Evolutionary conservation across 1,140 invertebrate genomes (phyloP).

Genomic region (Leptestheria dahalacensis): DNA sequence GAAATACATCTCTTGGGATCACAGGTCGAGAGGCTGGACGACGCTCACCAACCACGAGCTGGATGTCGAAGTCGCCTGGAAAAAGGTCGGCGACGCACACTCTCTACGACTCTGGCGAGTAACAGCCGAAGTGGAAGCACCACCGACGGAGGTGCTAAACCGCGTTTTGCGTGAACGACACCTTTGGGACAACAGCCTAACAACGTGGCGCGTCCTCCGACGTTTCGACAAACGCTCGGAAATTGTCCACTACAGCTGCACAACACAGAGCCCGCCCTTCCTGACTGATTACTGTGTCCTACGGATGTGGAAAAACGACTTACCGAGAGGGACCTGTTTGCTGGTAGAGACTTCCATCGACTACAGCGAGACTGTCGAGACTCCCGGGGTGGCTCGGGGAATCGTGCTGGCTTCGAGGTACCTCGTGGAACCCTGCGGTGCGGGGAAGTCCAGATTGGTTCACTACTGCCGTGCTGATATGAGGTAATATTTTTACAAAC

Average conservation of each 20-base stretch:
- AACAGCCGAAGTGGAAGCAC: conserved; percentile 78
- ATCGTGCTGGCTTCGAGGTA: conserved; percentile 80
- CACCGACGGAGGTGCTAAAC: conserved; percentile 63
- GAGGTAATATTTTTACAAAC: conserved; percentile 44
- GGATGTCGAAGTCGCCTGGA: conserved; percentile 71
- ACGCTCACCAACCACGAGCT: conserved; percentile 45
- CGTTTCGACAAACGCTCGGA: conserved; percentile 67
- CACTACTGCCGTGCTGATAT: conserved; percentile 77
- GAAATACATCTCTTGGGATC: conserved; percentile 19
- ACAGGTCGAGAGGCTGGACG: conserved; percentile 61
- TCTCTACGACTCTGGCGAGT: conserved; percentile 75
- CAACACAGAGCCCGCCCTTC: conserved; percentile 19
- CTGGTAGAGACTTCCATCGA: conserved; percentile 78
- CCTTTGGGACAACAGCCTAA: conserved; percentile 68
- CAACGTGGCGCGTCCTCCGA: conserved; percentile 64
- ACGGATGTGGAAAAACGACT: conserved; percentile 65
- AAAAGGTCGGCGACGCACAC: conserved; percentile 79
- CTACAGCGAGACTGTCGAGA: conserved; percentile 49
- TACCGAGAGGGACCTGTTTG: conserved; percentile 64
- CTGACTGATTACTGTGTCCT: neutral
- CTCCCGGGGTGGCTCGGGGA: conserved; percentile 56
- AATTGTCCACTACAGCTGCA: conserved; percentile 69
- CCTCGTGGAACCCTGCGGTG: conserved; percentile 81
- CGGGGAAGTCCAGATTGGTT: conserved; percentile 74
- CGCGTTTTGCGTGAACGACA: conserved; percentile 66